A percentile compares a stretch with the other conserved stretches of the same genome.
These are phyloP conservation scores for Albula goreensis DNA, from an alignment of 2,113 vertebrate genomes.

Conservation along the genomic window DNA sequence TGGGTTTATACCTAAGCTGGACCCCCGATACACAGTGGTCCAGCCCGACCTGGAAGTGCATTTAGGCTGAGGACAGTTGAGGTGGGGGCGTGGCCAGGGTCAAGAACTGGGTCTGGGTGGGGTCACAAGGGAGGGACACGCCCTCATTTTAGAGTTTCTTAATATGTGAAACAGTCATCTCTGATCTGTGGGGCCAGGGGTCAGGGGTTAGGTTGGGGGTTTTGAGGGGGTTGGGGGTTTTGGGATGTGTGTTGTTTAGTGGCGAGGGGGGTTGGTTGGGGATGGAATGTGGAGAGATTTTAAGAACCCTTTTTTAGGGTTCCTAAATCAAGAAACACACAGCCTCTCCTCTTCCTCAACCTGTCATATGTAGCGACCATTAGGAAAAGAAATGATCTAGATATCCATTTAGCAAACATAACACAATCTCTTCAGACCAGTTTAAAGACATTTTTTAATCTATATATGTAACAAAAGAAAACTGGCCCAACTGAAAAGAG, in stretches of 20 bases:
- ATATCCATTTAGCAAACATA: background rate
- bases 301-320: too few relatives aligned
- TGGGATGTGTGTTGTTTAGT: background rate
- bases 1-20: constrained; percentile 82
- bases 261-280: too few relatives aligned
- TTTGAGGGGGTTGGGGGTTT: background rate
- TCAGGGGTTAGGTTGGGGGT: background rate
- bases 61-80: constrained; percentile 67
- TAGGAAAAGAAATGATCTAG: background rate
- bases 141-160: too few relatives aligned
- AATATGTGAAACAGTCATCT: background rate
- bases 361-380: background rate
- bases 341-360: background rate
- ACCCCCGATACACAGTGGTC: constrained; percentile 76
- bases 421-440: background rate
- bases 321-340: background rate
- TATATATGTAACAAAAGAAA: background rate
- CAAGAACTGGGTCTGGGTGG: background rate
- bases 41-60: constrained; percentile 71
- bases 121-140: too few relatives aligned
- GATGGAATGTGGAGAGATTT: background rate
- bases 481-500: background rate
- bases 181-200: background rate
- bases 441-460: background rate
- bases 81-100: background rate